Conservation (phyloP, 2,113 vertebrate species). For the Ploceus nigricollis region DNA sequence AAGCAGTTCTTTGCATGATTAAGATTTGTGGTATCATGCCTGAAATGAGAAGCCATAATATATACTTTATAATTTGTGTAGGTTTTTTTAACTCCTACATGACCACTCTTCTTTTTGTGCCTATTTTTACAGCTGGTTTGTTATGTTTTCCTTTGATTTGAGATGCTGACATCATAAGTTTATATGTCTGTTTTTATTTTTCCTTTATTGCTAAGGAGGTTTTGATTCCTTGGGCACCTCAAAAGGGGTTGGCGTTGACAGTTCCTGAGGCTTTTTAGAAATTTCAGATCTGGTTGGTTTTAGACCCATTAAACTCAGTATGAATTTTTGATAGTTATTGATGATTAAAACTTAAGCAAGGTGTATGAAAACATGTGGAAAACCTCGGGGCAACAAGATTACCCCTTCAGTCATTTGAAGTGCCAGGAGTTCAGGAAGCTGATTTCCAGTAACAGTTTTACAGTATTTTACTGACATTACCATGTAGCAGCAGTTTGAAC, state of each 20-base stretch:
- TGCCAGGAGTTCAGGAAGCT: neutral
- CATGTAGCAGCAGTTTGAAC: neutral
- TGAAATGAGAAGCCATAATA: conserved; percentile 47
- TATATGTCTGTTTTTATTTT: neutral
- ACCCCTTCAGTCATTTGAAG: neutral
- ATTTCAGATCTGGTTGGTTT: neutral
- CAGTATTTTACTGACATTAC: neutral
- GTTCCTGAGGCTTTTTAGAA: neutral
- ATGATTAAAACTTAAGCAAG: neutral
- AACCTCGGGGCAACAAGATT: neutral
- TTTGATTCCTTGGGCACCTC: neutral
- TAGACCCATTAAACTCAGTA: neutral
- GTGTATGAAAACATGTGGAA: neutral
- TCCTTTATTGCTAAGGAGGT: neutral
- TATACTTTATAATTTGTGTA: neutral
- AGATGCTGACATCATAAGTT: neutral
- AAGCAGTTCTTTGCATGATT: conserved; percentile 62
- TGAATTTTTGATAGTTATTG: neutral
- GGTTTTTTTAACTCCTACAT: conserved; percentile 35
- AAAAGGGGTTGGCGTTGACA: neutral
- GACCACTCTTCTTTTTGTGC: neutral
- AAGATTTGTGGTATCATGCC: conserved; percentile 37
- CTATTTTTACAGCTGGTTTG: conserved; percentile 55
- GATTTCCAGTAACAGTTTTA: neutral
- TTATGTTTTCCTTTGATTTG: conserved; percentile 54